A percentile compares a stretch with the other conserved stretches of the same genome.
Evolutionary conservation across 2,888 invertebrate species (phyloP).

Genomic region (Heteromyza rotundicornis): DNA sequence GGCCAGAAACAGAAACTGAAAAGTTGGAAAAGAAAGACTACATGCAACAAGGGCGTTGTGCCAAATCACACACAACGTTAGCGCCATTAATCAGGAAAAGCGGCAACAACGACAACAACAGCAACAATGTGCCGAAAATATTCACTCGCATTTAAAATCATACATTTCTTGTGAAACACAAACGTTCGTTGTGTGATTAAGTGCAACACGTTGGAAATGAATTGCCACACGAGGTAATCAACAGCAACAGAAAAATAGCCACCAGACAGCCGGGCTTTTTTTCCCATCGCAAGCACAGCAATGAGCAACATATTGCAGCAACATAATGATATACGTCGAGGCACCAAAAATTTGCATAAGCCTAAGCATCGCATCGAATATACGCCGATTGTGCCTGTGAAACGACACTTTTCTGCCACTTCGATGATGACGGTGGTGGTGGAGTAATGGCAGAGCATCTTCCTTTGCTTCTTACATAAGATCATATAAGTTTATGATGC

Average conservation of each 20-base stretch:
- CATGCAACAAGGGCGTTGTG: not conserved
- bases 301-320: not conserved
- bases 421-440: too few species aligned
- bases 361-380: not conserved
- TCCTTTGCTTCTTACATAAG: too few species aligned
- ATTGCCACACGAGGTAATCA: not conserved
- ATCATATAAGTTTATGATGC: too few species aligned
- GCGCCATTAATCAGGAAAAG: too few species aligned
- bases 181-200: not conserved
- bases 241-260: not conserved
- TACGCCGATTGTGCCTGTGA: too few species aligned
- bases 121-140: too few species aligned
- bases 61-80: too few species aligned
- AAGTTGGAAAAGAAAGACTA: not conserved
- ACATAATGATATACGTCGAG: not conserved
- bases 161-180: not conserved
- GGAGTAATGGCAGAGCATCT: too few species aligned
- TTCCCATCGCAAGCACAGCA: not conserved
- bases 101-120: too few species aligned
- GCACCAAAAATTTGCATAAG: constrained; percentile 1
- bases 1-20: not conserved
- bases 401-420: too few species aligned
- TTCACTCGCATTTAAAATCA: too few species aligned
- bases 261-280: not conserved
- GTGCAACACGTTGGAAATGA: not conserved